Evolutionary conservation across 2,113 vertebrate genomes (phyloP).

Genomic region (Dolichallabes microphthalmus): DNA sequence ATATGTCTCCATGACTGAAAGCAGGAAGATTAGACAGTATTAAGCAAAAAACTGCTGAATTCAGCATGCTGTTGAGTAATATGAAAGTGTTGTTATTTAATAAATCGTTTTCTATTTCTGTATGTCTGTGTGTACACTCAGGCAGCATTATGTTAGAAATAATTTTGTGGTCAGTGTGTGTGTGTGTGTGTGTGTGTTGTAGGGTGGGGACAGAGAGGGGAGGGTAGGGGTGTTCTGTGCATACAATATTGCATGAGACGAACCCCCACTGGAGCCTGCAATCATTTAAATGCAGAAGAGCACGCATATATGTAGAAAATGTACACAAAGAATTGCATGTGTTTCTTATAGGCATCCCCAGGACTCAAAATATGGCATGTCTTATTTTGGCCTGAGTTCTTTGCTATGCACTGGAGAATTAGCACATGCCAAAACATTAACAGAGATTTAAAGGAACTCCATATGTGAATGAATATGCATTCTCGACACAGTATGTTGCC

Average conservation of each 20-base stretch:
- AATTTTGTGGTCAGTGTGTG: neutral
- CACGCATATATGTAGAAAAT: constrained; percentile 33
- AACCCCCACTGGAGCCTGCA: constrained; percentile 47
- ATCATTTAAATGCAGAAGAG: constrained; percentile 25
- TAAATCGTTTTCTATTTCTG: neutral
- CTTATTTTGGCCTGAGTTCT: constrained; percentile 51
- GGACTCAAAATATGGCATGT: constrained; percentile 34
- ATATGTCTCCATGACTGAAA: neutral
- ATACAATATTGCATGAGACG: constrained; percentile 1
- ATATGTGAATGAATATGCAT: constrained; percentile 57
- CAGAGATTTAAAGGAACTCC: constrained; percentile 54
- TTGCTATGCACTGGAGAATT: constrained; percentile 56
- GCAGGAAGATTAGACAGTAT: neutral
- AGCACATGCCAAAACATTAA: constrained; percentile 29
- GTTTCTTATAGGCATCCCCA: constrained; percentile 51
- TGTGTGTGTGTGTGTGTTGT: neutral
- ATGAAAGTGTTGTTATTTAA: constrained; percentile 16
- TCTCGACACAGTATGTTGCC: constrained; percentile 37
- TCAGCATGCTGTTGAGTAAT: neutral
- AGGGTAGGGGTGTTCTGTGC: neutral
- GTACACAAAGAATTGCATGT: constrained; percentile 50
- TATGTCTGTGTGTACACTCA: neutral
- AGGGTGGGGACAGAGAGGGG: neutral
- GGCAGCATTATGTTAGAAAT: neutral
- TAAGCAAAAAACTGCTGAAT: constrained; percentile 6